These are phyloP conservation scores for Perizoma flavofasciatum DNA, from an alignment of 2,888 invertebrate species.

Conservation along the genomic window DNA sequence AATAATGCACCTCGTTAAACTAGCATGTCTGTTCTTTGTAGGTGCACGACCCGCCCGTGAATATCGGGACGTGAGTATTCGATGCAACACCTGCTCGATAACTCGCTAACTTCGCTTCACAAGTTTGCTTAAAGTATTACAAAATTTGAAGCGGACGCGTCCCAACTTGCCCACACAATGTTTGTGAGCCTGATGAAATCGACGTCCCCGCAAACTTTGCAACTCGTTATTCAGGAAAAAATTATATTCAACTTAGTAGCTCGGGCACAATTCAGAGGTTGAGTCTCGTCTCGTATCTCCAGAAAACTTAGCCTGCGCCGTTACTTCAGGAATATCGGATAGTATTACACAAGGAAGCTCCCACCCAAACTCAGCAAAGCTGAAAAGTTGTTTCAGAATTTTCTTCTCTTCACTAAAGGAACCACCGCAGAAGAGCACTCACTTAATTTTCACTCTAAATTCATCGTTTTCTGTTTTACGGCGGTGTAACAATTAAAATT, in stretches of 20 bases:
- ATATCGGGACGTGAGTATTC: conserved; percentile 69
- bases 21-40: conserved; percentile 43
- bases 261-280: conserved; percentile 44
- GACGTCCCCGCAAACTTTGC: conserved; percentile 57
- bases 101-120: conserved; percentile 65
- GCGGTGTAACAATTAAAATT: conserved; percentile 40
- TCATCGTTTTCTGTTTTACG: conserved; percentile 38
- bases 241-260: conserved; percentile 46
- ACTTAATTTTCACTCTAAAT: conserved; percentile 43
- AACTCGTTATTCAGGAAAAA: conserved; percentile 60
- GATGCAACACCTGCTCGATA: conserved; percentile 73
- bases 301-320: conserved; percentile 49
- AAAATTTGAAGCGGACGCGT: conserved; percentile 68
- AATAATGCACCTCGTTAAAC: conserved; percentile 19
- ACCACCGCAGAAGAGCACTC: conserved; percentile 41
- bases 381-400: conserved; percentile 59
- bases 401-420: conserved; percentile 39
- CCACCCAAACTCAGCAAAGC: conserved; percentile 54
- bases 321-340: conserved; percentile 62
- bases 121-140: conserved; percentile 79
- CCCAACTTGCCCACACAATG: conserved; percentile 64
- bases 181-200: conserved; percentile 70
- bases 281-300: conserved; percentile 39
- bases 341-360: conserved; percentile 61
- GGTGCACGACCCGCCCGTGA: conserved; percentile 54